Base-by-base conservation (phyloP, 2,888 invertebrate species). In the Caenorhabditis sp. region DNA sequence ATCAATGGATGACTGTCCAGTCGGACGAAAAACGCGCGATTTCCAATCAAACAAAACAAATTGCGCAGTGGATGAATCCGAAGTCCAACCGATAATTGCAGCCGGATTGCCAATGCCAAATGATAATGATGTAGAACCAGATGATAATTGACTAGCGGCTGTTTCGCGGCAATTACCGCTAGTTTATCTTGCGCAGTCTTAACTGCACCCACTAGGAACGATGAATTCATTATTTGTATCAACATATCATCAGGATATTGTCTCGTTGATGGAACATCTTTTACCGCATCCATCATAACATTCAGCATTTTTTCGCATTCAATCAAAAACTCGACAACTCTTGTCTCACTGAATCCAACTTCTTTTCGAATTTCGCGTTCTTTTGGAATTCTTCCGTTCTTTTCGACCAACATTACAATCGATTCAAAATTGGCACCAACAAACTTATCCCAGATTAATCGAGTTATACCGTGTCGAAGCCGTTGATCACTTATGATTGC, bases 371-470 rank as follows among this genome's bases (percentile, higher is more conserved):
- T 59, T 19, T 81, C 73, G 0, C 78, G 67, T 59, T 85, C 85
- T 55, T 76, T 79, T 24, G 79, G 78, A 3, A 74, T 59, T 62
- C 74, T 27, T 23, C 74, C 78, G 1, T 62, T 78, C 62, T 78
- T 74, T 43, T 80, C 81, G 36, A 82, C 70, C 19, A 84, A 26
- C 49, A 72, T 53, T 1, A 76, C 59, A 8, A 75, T 60, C 0
- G 78, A 60, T 21, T 79, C 75, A 60, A 86, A 78, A 6, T 68
- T 69, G 1, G 72, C 37, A 21, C 62, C 65, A 1, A 85, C 26
- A 61, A 85, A 84, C n/a, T 84, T 85, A 49, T 86, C 83, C 85
- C 85, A 85, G 19, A 84, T 66, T 43, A 84, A 79, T 31, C 79
- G 64, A 17, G 80, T 75, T 27, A 86, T 69, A n/a, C 85, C 85